These are phyloP conservation scores for Cataglyphis rosenhaueri DNA, from an alignment of 2,888 invertebrate species.

Conservation along the genomic window DNA sequence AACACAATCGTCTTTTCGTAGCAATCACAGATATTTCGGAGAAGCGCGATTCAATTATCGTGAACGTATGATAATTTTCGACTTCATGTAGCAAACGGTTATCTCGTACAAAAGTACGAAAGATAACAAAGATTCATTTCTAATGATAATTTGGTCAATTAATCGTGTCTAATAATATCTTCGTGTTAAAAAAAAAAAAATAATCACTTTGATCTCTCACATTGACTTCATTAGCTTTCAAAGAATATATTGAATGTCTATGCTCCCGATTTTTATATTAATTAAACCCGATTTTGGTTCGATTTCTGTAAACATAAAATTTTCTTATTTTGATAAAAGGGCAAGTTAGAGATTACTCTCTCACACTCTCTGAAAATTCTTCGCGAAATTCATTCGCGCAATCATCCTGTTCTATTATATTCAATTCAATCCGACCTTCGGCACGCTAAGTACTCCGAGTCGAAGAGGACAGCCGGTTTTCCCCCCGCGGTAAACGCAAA, in stretches of 20 bases:
- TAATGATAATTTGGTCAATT: not conserved
- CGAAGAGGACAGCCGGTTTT: slow-evolving; percentile 36
- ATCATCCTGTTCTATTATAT: slow-evolving; percentile 49
- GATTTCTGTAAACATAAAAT: not conserved
- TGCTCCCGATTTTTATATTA: not conserved
- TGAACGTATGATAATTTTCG: not conserved
- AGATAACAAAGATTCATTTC: not conserved
- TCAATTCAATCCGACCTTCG: slow-evolving; percentile 48
- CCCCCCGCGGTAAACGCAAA: slow-evolving; percentile 25
- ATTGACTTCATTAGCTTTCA: not conserved
- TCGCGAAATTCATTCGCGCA: slow-evolving; percentile 21
- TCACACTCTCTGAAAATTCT: not conserved
- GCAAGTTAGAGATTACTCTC: not conserved
- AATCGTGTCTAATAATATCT: not conserved
- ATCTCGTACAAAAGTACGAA: not conserved
- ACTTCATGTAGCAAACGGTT: not conserved
- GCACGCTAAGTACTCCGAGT: slow-evolving; percentile 35
- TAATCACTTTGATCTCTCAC: not conserved
- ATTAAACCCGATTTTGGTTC: not conserved
- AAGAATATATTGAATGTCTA: not conserved
- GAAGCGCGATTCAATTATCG: not conserved
- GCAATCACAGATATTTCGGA: not conserved
- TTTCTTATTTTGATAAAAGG: not conserved
- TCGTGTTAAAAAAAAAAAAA: not conserved
- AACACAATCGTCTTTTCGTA: not conserved